These are phyloP conservation scores for Hafferia zeledoni DNA, from an alignment of 2,797 vertebrate species.

Conservation along the genomic window DNA sequence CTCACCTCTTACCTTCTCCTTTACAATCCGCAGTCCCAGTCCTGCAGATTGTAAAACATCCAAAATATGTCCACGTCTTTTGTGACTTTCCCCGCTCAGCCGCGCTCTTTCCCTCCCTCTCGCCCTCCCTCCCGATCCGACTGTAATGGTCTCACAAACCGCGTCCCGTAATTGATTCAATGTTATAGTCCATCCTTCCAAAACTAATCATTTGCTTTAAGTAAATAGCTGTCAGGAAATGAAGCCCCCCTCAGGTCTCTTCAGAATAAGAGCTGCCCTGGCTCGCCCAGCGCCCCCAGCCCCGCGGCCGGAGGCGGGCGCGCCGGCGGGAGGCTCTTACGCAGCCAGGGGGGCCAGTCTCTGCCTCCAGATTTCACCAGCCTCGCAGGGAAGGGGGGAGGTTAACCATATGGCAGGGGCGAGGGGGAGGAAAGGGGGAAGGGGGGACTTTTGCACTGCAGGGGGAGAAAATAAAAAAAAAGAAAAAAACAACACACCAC, in stretches of 20 bases:
- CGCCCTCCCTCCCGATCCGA: constrained; percentile 80
- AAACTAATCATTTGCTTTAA: constrained; percentile 93
- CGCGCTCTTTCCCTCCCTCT: background rate
- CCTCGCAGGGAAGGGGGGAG: constrained; percentile 57
- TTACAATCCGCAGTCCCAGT: constrained; percentile 71
- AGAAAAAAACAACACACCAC: background rate
- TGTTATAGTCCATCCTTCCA: constrained; percentile 91
- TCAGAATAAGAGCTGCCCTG: constrained; percentile 87
- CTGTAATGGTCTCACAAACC: constrained; percentile 83
- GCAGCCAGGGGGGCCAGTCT: constrained; percentile 72
- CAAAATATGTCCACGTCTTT: constrained; percentile 61
- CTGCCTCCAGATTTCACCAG: constrained; percentile 73
- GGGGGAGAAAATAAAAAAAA: background rate
- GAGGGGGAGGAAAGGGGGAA: constrained; percentile 51
- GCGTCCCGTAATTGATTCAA: constrained; percentile 94
- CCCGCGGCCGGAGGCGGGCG: constrained; percentile 50
- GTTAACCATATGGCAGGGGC: constrained; percentile 71
- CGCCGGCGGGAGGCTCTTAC: constrained; percentile 70
- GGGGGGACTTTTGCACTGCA: background rate
- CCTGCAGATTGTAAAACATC: constrained; percentile 71
- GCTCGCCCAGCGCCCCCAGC: constrained; percentile 33
- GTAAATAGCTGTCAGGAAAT: constrained; percentile 97
- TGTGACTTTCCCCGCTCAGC: constrained; percentile 22
- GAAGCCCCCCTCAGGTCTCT: constrained; percentile 77
- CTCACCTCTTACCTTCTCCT: constrained; percentile 71